phyloP scores from a whole-genome alignment of 2,113 vertebrate species.

The Hippoglossus stenolepis region DNA sequence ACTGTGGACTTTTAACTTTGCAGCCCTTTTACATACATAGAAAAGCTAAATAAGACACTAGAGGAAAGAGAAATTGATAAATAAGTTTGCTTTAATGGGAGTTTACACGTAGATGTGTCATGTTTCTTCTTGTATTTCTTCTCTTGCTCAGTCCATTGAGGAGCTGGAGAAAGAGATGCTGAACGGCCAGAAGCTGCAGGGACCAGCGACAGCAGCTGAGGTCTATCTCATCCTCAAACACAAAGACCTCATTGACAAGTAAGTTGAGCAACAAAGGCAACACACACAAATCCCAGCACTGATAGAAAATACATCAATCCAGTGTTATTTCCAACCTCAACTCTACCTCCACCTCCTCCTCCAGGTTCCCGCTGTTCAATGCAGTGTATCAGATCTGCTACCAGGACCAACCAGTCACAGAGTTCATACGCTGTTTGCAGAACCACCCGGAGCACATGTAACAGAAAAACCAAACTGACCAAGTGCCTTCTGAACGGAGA shows the following conservation, averaged over 20 bases:
- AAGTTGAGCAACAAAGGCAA: conserved; percentile 63
- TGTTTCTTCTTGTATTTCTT: conserved; percentile 18
- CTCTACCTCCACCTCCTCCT: conserved; percentile 5
- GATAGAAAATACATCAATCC: neutral
- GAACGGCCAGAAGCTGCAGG: conserved; percentile 98
- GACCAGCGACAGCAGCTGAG: conserved; percentile 92
- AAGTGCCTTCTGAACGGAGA: conserved; percentile 64
- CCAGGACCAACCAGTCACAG: conserved; percentile 85
- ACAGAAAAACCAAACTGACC: conserved; percentile 38
- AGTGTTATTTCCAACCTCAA: neutral
- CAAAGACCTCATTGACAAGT: conserved; percentile 91
- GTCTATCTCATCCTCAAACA: conserved; percentile 90
- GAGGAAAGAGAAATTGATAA: no score
- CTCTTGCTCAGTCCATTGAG: conserved; percentile 89
- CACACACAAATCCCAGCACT: neutral
- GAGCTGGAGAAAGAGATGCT: conserved; percentile 96
- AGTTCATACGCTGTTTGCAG: conserved; percentile 92
- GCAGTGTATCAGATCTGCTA: conserved; percentile 95
- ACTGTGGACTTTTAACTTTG: no score
- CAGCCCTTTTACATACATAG: no score
- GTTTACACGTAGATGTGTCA: neutral
- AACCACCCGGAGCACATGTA: conserved; percentile 94
- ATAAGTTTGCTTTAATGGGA: no score
- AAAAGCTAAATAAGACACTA: no score
- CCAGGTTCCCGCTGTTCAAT: conserved; percentile 95